Base-by-base conservation (phyloP, 2,113 vertebrate species). In the Herpetotheres cachinnans region DNA sequence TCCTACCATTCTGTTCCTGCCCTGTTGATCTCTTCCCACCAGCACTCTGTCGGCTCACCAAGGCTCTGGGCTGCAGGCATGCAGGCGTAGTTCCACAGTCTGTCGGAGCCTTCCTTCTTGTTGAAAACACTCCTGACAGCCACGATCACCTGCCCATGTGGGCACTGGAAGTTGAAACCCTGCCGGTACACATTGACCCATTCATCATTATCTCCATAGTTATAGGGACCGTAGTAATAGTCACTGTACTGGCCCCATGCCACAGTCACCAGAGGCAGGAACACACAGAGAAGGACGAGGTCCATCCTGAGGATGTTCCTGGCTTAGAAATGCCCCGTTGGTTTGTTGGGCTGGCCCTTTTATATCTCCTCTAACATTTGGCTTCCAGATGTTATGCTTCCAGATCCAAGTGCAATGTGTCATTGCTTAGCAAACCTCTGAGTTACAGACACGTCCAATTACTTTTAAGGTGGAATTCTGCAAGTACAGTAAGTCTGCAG, bases 1-100 rank as follows among this genome's bases (percentile, higher is more conserved):
- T 95, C 98, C 98, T 99, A 99, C 99, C 99, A 99, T 98, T 99
- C 98, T 21, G 98, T 97, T 86, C 99, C 99, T 0, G 99, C 99
- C 73, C 98, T 98, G 98, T 98, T 99, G 98, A 99, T 99, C 96
- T 99, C 99, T 79, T 99, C 99, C 99, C 99, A 99, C 99, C 99
- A 99, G 98, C 99, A 99, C 97, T 99, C 99, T 11, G 98, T 99
- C 87, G 98, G 99, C 95, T 99, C 98, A 47, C 99, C 99, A 25
- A 99, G 98, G 77, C 88, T 98, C 76, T 98, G 98, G 8, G 99
- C 98, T 0, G 99, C 99, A 8, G 98, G 98, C 98, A 99, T 99
- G 97, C 99, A 99, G 86, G 98, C 99, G 9, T 99, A 99, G 66
- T 98, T 98, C 99, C 99, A 99, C 59, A 99, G 89, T 93, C 99